These are phyloP conservation scores for Rafetus swinhoei DNA, from an alignment of 2,113 vertebrate genomes.

Conservation along the genomic window DNA sequence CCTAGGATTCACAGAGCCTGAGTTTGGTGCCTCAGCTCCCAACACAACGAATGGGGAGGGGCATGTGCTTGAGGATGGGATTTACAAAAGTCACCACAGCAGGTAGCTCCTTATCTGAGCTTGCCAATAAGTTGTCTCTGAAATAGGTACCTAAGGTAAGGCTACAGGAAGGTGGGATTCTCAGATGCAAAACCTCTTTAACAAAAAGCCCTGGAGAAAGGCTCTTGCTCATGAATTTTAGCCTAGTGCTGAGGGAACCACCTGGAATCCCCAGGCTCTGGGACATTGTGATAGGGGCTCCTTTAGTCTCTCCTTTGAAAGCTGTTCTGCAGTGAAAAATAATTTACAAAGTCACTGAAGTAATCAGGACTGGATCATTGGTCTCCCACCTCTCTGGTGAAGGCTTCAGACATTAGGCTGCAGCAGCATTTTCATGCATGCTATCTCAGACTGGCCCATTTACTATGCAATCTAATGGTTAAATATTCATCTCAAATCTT, in stretches of 20 bases:
- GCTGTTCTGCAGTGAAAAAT: not conserved
- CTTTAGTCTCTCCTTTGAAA: not conserved
- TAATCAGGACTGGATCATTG: not conserved
- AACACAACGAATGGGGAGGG: too few species aligned
- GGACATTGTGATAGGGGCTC: not conserved
- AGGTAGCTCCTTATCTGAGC: not conserved
- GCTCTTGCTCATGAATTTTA: not conserved
- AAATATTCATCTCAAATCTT: not conserved
- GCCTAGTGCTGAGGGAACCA: not conserved
- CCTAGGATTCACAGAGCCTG: not conserved
- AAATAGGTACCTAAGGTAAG: not conserved
- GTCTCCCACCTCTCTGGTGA: not conserved
- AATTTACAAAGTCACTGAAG: not conserved
- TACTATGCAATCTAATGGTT: not conserved
- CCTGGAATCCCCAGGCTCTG: too few species aligned
- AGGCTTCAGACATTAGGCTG: not conserved
- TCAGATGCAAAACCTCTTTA: not conserved
- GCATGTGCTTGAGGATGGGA: not conserved
- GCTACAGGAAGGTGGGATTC: not conserved
- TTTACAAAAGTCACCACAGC: not conserved
- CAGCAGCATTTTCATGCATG: not conserved
- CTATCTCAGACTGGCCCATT: not conserved
- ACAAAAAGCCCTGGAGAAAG: not conserved
- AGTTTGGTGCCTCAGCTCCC: not conserved
- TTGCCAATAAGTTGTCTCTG: not conserved